Evolutionary conservation across 2,888 invertebrate species (phyloP).

Genomic region (Exephanes ischioxanthus): DNA sequence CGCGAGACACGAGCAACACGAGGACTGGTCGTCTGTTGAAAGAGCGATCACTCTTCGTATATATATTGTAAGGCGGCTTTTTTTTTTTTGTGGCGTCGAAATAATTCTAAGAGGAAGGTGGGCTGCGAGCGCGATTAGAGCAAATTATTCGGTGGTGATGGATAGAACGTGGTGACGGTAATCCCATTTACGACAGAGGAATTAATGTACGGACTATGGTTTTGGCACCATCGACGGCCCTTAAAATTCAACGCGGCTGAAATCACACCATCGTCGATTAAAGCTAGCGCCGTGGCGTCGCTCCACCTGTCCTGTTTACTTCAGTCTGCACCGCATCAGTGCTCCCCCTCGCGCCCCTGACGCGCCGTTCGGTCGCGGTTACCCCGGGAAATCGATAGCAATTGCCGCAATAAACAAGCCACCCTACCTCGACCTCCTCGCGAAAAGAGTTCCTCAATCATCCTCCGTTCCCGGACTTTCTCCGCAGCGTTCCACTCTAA

Average conservation of each 20-base stretch:
- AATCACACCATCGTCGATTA: slow-evolving; percentile 71
- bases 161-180: neutral
- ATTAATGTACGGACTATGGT: neutral
- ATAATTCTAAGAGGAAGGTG: no score
- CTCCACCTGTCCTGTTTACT: slow-evolving; percentile 44
- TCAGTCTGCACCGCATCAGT: neutral
- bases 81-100: no score
- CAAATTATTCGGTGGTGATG: neutral
- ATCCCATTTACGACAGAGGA: neutral
- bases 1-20: slow-evolving; percentile 1
- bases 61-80: neutral
- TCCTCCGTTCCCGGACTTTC: neutral
- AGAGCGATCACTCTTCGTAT: neutral
- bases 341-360: slow-evolving; percentile 52
- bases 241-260: slow-evolving; percentile 39
- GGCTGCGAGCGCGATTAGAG: neutral
- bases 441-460: slow-evolving; percentile 35
- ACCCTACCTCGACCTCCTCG: slow-evolving; percentile 14
- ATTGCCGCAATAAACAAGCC: slow-evolving; percentile 72
- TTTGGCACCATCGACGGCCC: neutral
- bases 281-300: slow-evolving; percentile 64
- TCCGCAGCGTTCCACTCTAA: slow-evolving; percentile 1
- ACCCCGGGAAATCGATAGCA: slow-evolving; percentile 73
- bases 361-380: slow-evolving; percentile 53
- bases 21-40: slow-evolving; percentile 17